Base-by-base conservation (phyloP, 2,113 vertebrate species). In the Nibea albiflora region DNA sequence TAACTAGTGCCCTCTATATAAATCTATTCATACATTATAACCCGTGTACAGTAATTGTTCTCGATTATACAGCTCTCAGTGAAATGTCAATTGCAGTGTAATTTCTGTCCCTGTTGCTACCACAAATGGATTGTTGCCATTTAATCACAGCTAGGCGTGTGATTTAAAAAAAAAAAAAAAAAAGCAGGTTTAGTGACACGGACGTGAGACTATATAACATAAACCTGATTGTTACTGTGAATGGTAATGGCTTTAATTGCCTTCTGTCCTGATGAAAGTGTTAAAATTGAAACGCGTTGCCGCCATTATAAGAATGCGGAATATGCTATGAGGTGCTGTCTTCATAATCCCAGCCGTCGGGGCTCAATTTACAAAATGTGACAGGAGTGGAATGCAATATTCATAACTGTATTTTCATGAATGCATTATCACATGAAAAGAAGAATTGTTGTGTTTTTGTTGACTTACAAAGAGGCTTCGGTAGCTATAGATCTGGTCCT, bases 191-290 rank as follows among this genome's bases (percentile, higher is more conserved):
- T 71, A 53, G 63, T 52, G 35, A 10, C 54, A 0, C 42, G 2
- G 10, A 73, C 58, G 54, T 28, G 19, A 63, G 50, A 53, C 58
- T 49, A 22, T 73, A 16, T 70, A 61, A 44, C 77, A 84, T 73
- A 28, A 78, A 39, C 52, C 24, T 68, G 76, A 78, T 58, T 73
- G 83, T 68, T 79, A 66, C 22, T 52, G 75, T 79, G 58, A 4
- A 3, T 2, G 46, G 54, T 56, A 87, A 81, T 64, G 70, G 44
- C 71, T 76, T 70, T 84, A 76, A 89, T 79, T 70, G 28, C 47
- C 54, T 47, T 71, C 39, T 26, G 19, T 79, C 28, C 49, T 39
- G 82, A 46, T 8, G 5, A 58, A 74, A 35, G 73, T 35, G 10
- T 52, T 54, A 15, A 65, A 80, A 86, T 14, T 67, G 22, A 50